Evolutionary conservation across 2,888 invertebrate species (phyloP).

Genomic region (Pammene aurita): DNA sequence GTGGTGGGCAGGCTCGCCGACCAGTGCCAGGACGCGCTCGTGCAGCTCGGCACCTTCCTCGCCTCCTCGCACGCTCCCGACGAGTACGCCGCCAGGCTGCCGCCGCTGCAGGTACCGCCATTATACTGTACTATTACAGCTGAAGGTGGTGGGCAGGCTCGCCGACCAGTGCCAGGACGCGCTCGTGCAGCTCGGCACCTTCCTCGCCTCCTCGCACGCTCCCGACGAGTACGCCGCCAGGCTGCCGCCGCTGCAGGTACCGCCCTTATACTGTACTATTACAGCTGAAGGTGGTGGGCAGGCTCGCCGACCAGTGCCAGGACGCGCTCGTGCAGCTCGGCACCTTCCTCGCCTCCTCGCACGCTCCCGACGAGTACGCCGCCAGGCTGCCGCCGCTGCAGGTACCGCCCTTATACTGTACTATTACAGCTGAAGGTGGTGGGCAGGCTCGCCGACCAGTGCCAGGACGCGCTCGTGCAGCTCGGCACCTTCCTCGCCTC

Average conservation of each 20-base stretch:
- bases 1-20: slow-evolving; percentile 93
- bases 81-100: slow-evolving; percentile 95
- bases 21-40: slow-evolving; percentile 98
- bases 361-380: slow-evolving; percentile 97
- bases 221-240: slow-evolving; percentile 96
- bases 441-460: slow-evolving; percentile 93
- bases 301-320: slow-evolving; percentile 95
- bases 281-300: slow-evolving; percentile 95
- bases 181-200: slow-evolving; percentile 98
- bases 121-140: slow-evolving; percentile 79
- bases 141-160: slow-evolving; percentile 93
- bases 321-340: slow-evolving; percentile 99
- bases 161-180: slow-evolving; percentile 99
- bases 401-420: slow-evolving; percentile 55
- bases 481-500: slow-evolving; percentile 98
- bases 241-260: slow-evolving; percentile 89
- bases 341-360: slow-evolving; percentile 95
- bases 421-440: slow-evolving; percentile 93
- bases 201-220: slow-evolving; percentile 95
- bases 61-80: slow-evolving; percentile 96
- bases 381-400: slow-evolving; percentile 92
- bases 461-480: slow-evolving; percentile 99
- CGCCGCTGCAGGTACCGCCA: slow-evolving; percentile 85
- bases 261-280: too few species aligned
- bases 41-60: slow-evolving; percentile 98